Evolutionary conservation across 2,888 invertebrate genomes (phyloP), one percentile per base, ranked within the genome.

Genomic region (Chloroclystis v-ata): DNA sequence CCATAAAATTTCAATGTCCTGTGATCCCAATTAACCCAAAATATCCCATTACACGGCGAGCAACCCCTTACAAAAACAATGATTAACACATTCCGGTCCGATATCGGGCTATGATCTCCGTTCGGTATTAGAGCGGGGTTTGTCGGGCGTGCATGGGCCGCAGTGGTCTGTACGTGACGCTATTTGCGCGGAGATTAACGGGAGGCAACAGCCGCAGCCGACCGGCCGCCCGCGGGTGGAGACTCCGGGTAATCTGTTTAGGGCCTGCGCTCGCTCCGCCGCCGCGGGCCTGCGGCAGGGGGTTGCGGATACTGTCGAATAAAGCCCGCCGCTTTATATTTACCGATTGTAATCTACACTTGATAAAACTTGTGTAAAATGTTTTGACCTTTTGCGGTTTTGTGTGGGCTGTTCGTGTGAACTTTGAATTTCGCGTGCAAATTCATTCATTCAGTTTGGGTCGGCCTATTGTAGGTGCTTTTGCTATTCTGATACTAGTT

Each of bases 101-200:
- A 42, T 62, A 65, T 67, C 62, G 43, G 50, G 52, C 49, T 49
- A 47, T 54, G 50, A 67, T 64, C 65, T 62, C 64, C 61, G 58
- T 63, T 60, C 65, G 20, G 66, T 68, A 65, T 67, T 63, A 62
- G 62, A 64, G 59, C 57, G 57, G 52, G 54, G 60, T 46, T 52
- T 57, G 42, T 41, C 42, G 60, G 64, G 59, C 61, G 57, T 20
- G 37, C 14, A 30, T 13, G 24, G 42, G 40, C 37, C 38, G 29
- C 28, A n/a, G 28, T 16, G 44, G 44, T 33, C 38, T 55, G 68
- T 76, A 76, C 77, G 81, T 81, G 80, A 75, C 72, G 69, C 71
- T 75, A 78, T 81, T 82, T 81, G 68, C 71, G 68, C 62, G 65
- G 65, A 76, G 77, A 81, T 82, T 78, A 80, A 74, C 78, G 68